Evolutionary conservation across 2,797 vertebrate genomes (phyloP), one percentile per base, ranked within the genome.

Genomic region (Trematomus bernacchii): DNA sequence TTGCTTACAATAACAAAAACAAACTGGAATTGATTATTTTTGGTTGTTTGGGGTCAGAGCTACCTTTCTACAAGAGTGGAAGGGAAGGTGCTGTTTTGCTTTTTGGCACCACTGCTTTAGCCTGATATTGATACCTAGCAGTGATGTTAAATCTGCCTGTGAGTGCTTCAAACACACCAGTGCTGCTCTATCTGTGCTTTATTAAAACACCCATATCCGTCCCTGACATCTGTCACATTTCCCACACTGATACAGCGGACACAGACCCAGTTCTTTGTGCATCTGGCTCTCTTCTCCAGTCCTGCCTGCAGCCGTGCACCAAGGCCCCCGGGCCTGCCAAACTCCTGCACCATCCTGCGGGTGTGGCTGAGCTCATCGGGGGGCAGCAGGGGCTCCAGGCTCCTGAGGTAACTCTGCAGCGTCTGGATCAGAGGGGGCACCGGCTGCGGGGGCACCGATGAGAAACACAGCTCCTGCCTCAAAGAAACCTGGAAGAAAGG

Each of bases 231-330:
- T 80, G 79, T 42, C 58, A 37, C 42, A 3, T 5, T 68, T 76
- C 79, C 59, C 81, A 86, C 55, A 55, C 33, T 8, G 51, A 68
- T 7, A 7, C 27, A 60, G 3, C 4, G 15, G 8, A 94, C 90
- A 86, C 87, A 23, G 27, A 97, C 96, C 96, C 96, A 97, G 90
- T 96, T 97, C 64, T 93, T 94, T n/a, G 84, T 90, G 68, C 87
- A 73, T 44, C 90, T 92, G 3, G 93, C 93, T 71, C 95, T 91
- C 47, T 55, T 94, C 76, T 95, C 91, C 86, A 97, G 92, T 8
- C 89, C 91, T 12, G 87, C 81, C 87, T 96, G 95, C 42, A 97
- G 92, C 27, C 71, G 80, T 0, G 90, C 71, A 0, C 96, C 96
- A 2, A 96, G 93, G 0, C 96, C 95, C 0, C 91, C 93, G 0